Percentiles rank a stretch among this genome's conserved stretches.
Conservation (phyloP, 2,113 vertebrate species). For the Bungarus multicinctus region DNA sequence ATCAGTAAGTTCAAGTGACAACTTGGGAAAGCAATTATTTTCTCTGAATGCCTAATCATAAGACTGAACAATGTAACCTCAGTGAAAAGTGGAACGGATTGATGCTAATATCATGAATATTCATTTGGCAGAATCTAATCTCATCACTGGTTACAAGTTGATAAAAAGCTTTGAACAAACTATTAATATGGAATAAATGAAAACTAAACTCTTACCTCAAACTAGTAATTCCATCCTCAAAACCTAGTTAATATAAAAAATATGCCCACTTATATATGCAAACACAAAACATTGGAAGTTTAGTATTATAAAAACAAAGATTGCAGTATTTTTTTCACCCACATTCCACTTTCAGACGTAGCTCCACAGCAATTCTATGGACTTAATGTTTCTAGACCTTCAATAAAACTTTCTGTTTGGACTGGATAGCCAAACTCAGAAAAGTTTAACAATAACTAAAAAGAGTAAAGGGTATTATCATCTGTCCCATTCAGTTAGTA, state of each 20-base stretch:
- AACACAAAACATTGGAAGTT: background rate
- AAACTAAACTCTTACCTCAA: background rate
- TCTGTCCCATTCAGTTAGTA: background rate
- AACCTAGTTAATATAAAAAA: background rate
- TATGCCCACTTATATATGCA: background rate
- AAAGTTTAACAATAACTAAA: background rate
- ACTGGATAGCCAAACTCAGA: background rate
- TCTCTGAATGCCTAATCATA: background rate
- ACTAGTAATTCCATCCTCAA: background rate
- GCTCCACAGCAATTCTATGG: background rate
- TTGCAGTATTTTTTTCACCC: constrained; percentile 53
- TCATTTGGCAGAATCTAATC: constrained; percentile 72
- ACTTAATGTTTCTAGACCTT: background rate
- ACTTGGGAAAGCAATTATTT: background rate
- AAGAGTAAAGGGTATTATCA: background rate
- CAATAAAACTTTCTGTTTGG: background rate
- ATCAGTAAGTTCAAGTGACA: background rate
- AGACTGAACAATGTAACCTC: constrained; percentile 51
- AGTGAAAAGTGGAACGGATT: constrained; percentile 62
- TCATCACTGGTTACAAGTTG: constrained; percentile 65
- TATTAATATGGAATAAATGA: fast-evolving
- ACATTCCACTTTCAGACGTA: constrained; percentile 58
- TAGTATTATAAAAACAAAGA: background rate
- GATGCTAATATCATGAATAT: constrained; percentile 50
- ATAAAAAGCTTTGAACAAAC: background rate